Percentiles rank a stretch among this genome's conserved stretches.
Evolutionary conservation across 2,113 vertebrate species (phyloP).

Genomic region (Trichomycterus rosablanca): DNA sequence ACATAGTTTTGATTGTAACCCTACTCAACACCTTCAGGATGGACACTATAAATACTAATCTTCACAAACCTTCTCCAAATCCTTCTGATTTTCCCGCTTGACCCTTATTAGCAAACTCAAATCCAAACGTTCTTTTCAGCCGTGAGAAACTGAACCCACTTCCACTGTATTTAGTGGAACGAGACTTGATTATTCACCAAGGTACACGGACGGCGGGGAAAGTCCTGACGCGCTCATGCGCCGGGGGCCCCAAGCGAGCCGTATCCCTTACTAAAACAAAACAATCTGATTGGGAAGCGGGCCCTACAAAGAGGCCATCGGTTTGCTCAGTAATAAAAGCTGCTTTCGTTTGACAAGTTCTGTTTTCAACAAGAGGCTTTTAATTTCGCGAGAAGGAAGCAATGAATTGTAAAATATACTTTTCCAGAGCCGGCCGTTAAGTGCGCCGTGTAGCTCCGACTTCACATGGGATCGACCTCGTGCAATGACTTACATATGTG

Average conservation of each 20-base stretch:
- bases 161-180: slow-evolving; percentile 8
- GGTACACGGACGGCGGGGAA: slow-evolving; percentile 8
- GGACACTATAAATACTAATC: too few species aligned
- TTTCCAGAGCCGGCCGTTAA: slow-evolving; percentile 45
- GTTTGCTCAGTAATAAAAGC: slow-evolving; percentile 50
- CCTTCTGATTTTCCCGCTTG: too few species aligned
- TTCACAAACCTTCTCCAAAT: too few species aligned
- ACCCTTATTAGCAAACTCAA: too few species aligned
- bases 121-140: too few species aligned
- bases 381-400: slow-evolving; percentile 53
- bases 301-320: slow-evolving; percentile 34
- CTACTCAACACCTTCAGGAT: too few species aligned
- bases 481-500: slow-evolving; percentile 49
- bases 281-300: slow-evolving; percentile 33
- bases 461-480: slow-evolving; percentile 31
- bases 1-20: too few species aligned
- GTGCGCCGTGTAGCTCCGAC: slow-evolving; percentile 24
- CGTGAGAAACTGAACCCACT: slow-evolving; percentile 6
- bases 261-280: slow-evolving; percentile 40
- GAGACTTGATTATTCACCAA: slow-evolving; percentile 25
- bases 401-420: slow-evolving; percentile 54
- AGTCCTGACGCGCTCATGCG: background rate
- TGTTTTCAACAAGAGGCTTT: slow-evolving; percentile 55
- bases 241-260: slow-evolving; percentile 3
- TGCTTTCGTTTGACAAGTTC: slow-evolving; percentile 45